Conservation (phyloP, 2,113 vertebrate species). For the Nothocercus julius region DNA sequence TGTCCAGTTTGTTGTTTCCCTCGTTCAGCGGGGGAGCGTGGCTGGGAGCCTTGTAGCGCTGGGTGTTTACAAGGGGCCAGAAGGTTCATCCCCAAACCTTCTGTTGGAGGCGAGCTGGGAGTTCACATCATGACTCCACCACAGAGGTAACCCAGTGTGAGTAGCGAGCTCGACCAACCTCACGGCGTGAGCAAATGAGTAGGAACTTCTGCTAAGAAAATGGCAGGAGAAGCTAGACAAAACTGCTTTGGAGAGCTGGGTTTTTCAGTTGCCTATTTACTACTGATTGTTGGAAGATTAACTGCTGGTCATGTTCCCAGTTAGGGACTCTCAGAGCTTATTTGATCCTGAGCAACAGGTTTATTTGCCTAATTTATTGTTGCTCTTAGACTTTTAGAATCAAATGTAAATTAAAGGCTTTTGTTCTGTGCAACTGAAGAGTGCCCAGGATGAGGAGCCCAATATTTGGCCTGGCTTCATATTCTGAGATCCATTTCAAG, state of each 20-base stretch:
- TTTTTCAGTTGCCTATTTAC: slow-evolving; percentile 26
- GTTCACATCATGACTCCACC: not conserved
- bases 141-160: slow-evolving; percentile 36
- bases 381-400: slow-evolving; percentile 60
- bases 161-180: slow-evolving; percentile 37
- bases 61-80: not conserved
- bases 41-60: slow-evolving; percentile 13
- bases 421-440: slow-evolving; percentile 53
- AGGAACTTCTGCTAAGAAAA: not conserved
- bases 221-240: not conserved
- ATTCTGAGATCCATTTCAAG: slow-evolving; percentile 43
- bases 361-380: slow-evolving; percentile 71
- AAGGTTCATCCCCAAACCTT: not conserved
- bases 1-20: slow-evolving; percentile 11
- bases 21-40: not conserved
- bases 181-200: slow-evolving; percentile 6
- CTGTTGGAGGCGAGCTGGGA: not conserved
- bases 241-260: not conserved
- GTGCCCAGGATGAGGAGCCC: not conserved
- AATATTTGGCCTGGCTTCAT: slow-evolving; percentile 45
- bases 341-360: slow-evolving; percentile 58
- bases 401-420: slow-evolving; percentile 64
- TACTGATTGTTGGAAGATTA: slow-evolving; percentile 47
- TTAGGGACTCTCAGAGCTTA: slow-evolving; percentile 33
- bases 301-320: slow-evolving; percentile 35